Evolutionary conservation across 2,888 invertebrate species (phyloP).

Genomic region (Dexiosoma caninum): DNA sequence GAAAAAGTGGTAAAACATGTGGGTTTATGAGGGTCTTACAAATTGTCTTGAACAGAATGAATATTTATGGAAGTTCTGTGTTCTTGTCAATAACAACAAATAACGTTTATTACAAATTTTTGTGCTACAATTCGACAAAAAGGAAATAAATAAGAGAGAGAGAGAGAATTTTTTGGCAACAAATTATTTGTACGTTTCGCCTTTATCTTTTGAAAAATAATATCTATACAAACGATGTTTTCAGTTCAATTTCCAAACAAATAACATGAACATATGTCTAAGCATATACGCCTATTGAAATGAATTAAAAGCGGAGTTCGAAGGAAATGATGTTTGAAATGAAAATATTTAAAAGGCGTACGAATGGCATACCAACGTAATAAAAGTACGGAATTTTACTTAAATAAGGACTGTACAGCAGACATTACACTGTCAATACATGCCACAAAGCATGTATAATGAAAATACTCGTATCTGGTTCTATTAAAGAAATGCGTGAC

Average conservation of each 20-base stretch:
- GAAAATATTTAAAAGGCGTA: too few species aligned
- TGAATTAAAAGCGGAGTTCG: background rate
- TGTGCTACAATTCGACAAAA: conserved; percentile 35
- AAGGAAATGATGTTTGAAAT: too few species aligned
- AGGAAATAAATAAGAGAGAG: conserved; percentile 54
- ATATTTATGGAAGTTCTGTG: conserved; percentile 62
- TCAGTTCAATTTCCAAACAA: background rate
- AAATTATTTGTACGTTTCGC: conserved; percentile 46
- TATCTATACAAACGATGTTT: background rate
- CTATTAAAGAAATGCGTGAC: conserved; percentile 39
- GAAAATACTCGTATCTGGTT: conserved; percentile 53
- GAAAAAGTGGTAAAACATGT: background rate
- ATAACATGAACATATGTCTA: background rate
- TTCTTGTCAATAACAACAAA: conserved; percentile 61
- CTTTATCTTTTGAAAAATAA: conserved; percentile 7
- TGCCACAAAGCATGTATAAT: conserved; percentile 5
- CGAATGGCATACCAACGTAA: too few species aligned
- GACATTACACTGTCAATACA: background rate
- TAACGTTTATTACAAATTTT: conserved; percentile 49
- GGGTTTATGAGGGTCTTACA: conserved; percentile 39
- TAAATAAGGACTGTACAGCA: background rate
- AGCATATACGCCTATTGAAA: background rate
- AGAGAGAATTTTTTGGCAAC: conserved; percentile 46
- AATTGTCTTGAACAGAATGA: conserved; percentile 60
- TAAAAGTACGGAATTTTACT: background rate